Conservation (phyloP, 2,797 vertebrate species). For the Danio jaintianensis region DNA sequence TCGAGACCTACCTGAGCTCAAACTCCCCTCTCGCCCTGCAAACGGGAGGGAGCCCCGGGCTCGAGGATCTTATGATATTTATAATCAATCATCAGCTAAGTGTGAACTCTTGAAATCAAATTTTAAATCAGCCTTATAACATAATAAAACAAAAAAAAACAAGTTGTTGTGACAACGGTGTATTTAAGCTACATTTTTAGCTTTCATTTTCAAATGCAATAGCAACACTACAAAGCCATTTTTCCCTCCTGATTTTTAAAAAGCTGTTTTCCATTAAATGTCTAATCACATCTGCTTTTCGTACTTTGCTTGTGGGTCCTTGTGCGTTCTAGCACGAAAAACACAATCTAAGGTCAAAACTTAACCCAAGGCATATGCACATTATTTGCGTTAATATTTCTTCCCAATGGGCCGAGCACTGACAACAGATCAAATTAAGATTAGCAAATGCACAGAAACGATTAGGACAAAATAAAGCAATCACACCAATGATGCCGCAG, state of each 20-base stretch:
- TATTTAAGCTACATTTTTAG: neutral
- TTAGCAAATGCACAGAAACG: constrained; percentile 19
- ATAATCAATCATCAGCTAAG: no score
- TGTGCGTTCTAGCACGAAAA: constrained; percentile 36
- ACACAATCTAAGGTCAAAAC: constrained; percentile 38
- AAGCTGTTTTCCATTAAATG: constrained; percentile 13
- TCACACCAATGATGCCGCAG: constrained; percentile 13
- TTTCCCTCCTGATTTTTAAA: neutral
- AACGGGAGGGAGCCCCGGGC: no score
- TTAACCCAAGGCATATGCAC: constrained; percentile 29
- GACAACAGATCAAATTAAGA: constrained; percentile 34
- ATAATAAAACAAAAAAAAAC: neutral
- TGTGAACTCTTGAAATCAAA: no score
- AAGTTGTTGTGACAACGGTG: neutral
- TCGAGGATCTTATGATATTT: no score
- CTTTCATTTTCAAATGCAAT: constrained; percentile 26
- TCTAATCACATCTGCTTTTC: constrained; percentile 25
- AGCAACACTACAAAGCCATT: neutral
- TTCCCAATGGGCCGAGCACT: neutral
- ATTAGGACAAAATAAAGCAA: constrained; percentile 32
- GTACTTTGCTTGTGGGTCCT: constrained; percentile 12
- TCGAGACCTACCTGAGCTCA: no score
- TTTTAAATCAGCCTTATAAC: neutral
- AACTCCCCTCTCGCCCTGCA: no score
- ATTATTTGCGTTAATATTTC: constrained; percentile 24